Conservation (phyloP, 2,113 vertebrate genomes). For the Promerops cafer region DNA sequence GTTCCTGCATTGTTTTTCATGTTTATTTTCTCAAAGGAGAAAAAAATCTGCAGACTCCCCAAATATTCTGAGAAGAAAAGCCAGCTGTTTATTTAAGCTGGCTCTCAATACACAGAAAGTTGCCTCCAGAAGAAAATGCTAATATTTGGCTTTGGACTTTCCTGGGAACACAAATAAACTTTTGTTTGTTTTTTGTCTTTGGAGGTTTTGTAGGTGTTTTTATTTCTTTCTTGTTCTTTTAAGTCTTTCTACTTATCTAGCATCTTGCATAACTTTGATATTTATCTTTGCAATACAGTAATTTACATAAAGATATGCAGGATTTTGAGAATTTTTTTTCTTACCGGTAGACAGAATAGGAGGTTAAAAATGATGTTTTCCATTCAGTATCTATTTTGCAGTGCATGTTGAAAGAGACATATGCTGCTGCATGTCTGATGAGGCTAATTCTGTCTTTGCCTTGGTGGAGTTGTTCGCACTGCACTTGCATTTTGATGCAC, state of each 20-base stretch:
- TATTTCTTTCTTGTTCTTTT: constrained; percentile 29
- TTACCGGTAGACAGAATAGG: neutral
- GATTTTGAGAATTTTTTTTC: neutral
- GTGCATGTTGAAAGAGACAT: neutral
- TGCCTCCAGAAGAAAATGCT: constrained; percentile 41
- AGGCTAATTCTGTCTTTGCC: constrained; percentile 13
- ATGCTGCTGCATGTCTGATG: constrained; percentile 12
- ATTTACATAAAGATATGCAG: neutral
- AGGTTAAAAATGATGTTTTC: constrained; percentile 23
- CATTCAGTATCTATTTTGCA: neutral
- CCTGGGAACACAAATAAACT: constrained; percentile 24
- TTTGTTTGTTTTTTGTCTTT: neutral
- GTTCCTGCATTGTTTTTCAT: neutral
- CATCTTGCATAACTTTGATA: constrained; percentile 11
- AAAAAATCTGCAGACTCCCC: neutral
- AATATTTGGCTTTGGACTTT: constrained; percentile 38
- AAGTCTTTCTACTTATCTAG: neutral
- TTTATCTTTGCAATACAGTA: neutral
- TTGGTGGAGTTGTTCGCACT: neutral
- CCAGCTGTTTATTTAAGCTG: neutral
- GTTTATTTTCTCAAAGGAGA: constrained; percentile 27
- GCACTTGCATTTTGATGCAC: neutral
- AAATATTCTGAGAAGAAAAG: constrained; percentile 19
- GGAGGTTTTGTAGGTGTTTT: constrained; percentile 10
- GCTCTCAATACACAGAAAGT: neutral